These are phyloP conservation scores for Leptinotarsa peninsularis DNA, from an alignment of 2,888 invertebrate species.

Conservation along the genomic window DNA sequence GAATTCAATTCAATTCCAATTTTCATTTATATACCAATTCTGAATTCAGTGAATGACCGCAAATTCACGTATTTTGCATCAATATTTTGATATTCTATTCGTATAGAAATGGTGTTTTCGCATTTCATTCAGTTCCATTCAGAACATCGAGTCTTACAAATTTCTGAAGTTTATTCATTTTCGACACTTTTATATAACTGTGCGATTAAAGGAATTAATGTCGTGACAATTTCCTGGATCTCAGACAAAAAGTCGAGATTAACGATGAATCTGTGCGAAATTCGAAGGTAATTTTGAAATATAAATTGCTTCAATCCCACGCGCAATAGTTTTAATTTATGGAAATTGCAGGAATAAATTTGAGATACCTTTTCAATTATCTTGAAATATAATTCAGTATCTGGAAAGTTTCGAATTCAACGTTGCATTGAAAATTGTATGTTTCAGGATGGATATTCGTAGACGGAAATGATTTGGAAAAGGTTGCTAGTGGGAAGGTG, in stretches of 20 bases:
- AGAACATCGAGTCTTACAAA: background rate
- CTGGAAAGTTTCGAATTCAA: constrained; percentile 28
- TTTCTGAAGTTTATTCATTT: background rate
- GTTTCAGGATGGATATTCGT: constrained; percentile 19
- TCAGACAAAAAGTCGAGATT: constrained; percentile 19
- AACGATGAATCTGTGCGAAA: constrained; percentile 33
- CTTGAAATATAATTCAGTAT: constrained; percentile 32
- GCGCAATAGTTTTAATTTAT: constrained; percentile 38
- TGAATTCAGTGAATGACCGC: background rate
- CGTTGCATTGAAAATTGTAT: constrained; percentile 22
- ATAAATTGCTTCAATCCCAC: constrained; percentile 27
- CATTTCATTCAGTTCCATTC: background rate
- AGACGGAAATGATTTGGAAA: constrained; percentile 1
- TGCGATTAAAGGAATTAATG: background rate
- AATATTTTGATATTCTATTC: background rate
- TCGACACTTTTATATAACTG: background rate
- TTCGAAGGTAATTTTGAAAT: constrained; percentile 38
- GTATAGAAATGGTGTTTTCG: background rate
- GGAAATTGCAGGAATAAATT: constrained; percentile 39
- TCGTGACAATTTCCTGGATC: background rate
- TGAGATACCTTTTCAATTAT: constrained; percentile 37
- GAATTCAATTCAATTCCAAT: background rate
- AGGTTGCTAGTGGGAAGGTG: background rate
- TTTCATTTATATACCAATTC: background rate
- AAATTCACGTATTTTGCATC: background rate